Conservation (phyloP, 2,888 invertebrate species). For the Netelia virgata region DNA sequence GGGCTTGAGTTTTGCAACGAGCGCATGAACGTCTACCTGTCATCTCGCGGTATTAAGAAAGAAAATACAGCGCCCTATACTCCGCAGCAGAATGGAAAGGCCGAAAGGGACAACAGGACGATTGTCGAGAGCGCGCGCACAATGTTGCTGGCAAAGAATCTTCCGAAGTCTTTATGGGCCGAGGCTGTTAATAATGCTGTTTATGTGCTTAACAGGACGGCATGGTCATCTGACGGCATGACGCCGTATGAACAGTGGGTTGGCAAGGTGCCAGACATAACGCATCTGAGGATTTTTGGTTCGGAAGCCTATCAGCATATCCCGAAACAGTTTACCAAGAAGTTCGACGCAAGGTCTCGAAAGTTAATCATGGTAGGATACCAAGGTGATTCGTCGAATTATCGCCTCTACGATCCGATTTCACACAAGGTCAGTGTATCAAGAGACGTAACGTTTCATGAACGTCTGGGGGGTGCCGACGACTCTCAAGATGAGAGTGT, state of each 20-base stretch:
- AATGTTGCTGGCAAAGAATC: neutral
- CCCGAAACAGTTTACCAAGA: constrained; percentile 23
- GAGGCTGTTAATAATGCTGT: constrained; percentile 70
- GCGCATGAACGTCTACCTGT: constrained; percentile 48
- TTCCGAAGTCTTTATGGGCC: constrained; percentile 66
- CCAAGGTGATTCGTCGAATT: neutral
- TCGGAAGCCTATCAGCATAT: constrained; percentile 15
- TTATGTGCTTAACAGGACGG: constrained; percentile 41
- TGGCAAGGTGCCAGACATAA: neutral
- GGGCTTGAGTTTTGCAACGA: constrained; percentile 61
- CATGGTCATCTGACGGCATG: constrained; percentile 13
- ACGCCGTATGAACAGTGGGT: constrained; percentile 44
- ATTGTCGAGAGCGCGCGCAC: constrained; percentile 45
- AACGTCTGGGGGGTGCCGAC: constrained; percentile 1
- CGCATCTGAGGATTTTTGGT: neutral
- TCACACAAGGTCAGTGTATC: neutral
- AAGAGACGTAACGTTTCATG: neutral
- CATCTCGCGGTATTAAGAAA: constrained; percentile 32
- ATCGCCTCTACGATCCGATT: neutral
- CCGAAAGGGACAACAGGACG: constrained; percentile 74
- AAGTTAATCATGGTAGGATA: constrained; percentile 30
- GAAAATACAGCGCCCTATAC: constrained; percentile 60
- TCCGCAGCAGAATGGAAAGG: constrained; percentile 64
- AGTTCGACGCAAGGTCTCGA: neutral
- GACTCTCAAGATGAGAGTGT: neutral